Conservation (phyloP, 2,888 invertebrate genomes). For the Sialis lutaria region DNA sequence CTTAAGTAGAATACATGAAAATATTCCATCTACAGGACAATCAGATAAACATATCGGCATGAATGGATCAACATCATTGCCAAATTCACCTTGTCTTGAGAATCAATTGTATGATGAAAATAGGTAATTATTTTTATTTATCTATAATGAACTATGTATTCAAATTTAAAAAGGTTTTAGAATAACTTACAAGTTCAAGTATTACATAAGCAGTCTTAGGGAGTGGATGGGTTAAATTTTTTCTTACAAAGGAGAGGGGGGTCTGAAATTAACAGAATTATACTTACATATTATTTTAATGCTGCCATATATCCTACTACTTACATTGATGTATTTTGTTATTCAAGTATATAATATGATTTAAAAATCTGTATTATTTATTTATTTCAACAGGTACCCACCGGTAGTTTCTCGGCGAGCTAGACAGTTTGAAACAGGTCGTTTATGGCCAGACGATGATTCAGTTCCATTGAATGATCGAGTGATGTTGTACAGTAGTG, state of each 20-base stretch:
- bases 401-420: conserved; percentile 53
- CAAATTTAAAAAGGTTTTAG: not conserved
- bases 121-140: conserved; percentile 20
- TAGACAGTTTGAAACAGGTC: conserved; percentile 52
- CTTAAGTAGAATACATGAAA: conserved; percentile 45
- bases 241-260: no score
- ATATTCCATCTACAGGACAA: conserved; percentile 23
- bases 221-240: not conserved
- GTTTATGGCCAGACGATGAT: conserved; percentile 32
- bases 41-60: conserved; percentile 23
- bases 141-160: not conserved
- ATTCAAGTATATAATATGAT: not conserved
- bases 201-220: not conserved
- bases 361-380: not conserved
- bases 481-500: conserved; percentile 49
- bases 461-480: conserved; percentile 37
- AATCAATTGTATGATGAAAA: conserved; percentile 23
- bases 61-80: conserved; percentile 28
- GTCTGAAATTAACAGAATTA: no score
- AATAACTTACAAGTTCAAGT: not conserved
- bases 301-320: no score
- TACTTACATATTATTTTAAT: no score
- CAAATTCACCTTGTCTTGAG: conserved; percentile 23
- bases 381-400: conserved; percentile 19
- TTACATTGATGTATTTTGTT: not conserved